Conservation (phyloP, 1,140 invertebrate genomes). For the Odontomachus brunneus region DNA sequence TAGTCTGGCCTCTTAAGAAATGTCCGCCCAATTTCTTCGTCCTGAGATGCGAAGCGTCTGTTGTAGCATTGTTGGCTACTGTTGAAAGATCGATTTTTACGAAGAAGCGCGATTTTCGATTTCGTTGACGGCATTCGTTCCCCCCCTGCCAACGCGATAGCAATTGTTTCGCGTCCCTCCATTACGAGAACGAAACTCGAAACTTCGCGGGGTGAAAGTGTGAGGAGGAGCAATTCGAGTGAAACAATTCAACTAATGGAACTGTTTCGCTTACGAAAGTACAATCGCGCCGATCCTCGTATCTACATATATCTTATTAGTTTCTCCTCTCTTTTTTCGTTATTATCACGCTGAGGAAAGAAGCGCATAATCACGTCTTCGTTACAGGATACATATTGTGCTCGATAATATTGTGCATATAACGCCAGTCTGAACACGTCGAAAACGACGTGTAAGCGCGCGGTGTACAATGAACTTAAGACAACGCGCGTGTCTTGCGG, state of each 20-base stretch:
- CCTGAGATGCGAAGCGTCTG: not conserved
- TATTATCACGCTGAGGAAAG: slow-evolving; percentile 3
- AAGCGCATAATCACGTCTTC: not conserved
- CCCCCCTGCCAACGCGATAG: slow-evolving; percentile 20
- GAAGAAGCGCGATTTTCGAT: not conserved
- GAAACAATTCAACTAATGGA: slow-evolving; percentile 85
- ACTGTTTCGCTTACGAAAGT: slow-evolving; percentile 77
- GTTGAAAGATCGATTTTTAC: not conserved
- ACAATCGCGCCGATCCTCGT: slow-evolving; percentile 40
- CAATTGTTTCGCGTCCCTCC: slow-evolving; percentile 59
- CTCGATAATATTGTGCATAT: not conserved
- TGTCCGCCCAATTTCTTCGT: not conserved
- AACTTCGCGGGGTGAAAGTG: slow-evolving; percentile 52
- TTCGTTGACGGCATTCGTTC: not conserved
- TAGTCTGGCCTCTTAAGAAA: no score
- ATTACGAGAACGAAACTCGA: slow-evolving; percentile 56
- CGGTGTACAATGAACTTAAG: slow-evolving; percentile 2
- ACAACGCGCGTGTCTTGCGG: not conserved
- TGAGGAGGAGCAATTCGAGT: slow-evolving; percentile 65
- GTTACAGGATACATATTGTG: not conserved
- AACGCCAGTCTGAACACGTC: not conserved
- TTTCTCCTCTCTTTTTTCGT: not conserved
- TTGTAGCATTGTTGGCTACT: no score
- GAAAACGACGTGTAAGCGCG: not conserved
- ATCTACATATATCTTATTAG: not conserved